Evolutionary conservation across 2,888 invertebrate species (phyloP), one percentile per base, ranked within the genome.

Genomic region (Stegana nigrithorax): DNA sequence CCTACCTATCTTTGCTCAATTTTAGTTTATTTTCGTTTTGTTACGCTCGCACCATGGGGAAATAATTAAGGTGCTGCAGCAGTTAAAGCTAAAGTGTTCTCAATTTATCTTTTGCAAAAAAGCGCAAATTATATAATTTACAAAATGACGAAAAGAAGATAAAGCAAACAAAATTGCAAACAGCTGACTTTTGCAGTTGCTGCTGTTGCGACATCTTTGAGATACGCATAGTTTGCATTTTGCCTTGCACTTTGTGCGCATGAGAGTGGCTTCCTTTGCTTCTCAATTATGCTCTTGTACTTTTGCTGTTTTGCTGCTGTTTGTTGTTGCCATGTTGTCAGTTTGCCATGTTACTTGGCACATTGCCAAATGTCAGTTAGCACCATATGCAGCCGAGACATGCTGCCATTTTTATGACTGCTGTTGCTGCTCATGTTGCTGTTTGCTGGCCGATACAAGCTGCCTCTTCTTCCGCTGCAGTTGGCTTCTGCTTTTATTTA

Each of bases 341-440:
- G 6, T 42, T 6, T 42, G 7, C 4, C 3, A n/a, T 8, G 10
- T 45, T 19, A 12, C 10, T 14, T 50, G 50, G 50, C 50, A 5
- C 26, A n/a, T 12, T 26, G 50, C 50, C 50, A 50, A 50, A 50
- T 26, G 25, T 26, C 26, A 50, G 50, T 23, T 47, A 21, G 19
- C 45, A 45, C 44, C 19, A 14, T 19, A 50, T 7, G 6, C 14
- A 26, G 23, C 12, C 4, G 26, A 26, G 50, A 50, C 50, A 50
- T 50, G 50, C 26, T 50, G 50, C 50, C 50, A 25, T 12, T 25
- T 50, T 25, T 50, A 50, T 50, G 50, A 50, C 47, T 25, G 21
- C n/a, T 7, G n/a, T n/a, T 39, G 42, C 42, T 50, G 26, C 50
- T 50, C 26, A 50, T 50, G 25, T n/a, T n/a, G n/a, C n/a, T n/a